Conservation (phyloP, 2,113 vertebrate genomes). For the Laterallus jamaicensis region DNA sequence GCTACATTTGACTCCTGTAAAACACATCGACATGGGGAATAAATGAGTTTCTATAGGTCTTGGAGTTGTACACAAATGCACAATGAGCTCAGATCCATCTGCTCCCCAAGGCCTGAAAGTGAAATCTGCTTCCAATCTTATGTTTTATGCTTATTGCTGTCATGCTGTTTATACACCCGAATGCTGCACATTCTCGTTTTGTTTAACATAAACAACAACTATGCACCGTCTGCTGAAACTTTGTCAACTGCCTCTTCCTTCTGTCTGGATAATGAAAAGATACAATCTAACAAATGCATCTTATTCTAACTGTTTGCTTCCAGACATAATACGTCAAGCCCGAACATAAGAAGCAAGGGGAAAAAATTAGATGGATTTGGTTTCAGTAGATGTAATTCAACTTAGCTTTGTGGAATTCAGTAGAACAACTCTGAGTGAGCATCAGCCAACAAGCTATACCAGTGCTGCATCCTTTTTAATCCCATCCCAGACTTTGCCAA, state of each 20-base stretch:
- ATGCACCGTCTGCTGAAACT: conserved; percentile 69
- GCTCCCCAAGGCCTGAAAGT: conserved; percentile 58
- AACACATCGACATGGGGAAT: neutral
- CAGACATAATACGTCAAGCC: conserved; percentile 44
- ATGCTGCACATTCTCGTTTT: conserved; percentile 69
- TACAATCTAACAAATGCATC: conserved; percentile 67
- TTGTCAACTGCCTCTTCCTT: conserved; percentile 69
- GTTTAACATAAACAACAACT: conserved; percentile 74
- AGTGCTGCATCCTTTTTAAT: neutral
- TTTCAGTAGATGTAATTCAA: neutral
- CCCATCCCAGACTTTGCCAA: neutral
- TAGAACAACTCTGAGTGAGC: neutral
- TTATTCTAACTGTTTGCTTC: conserved; percentile 65
- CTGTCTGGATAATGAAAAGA: conserved; percentile 68
- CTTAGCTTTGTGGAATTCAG: neutral
- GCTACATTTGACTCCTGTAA: conserved; percentile 35
- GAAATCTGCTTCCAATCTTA: conserved; percentile 69
- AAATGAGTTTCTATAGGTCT: conserved; percentile 59
- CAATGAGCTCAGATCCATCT: conserved; percentile 67
- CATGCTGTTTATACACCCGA: conserved; percentile 65
- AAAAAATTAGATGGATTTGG: conserved; percentile 32
- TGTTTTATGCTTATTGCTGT: conserved; percentile 70
- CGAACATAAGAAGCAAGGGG: conserved; percentile 25
- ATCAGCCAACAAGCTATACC: neutral
- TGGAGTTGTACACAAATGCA: conserved; percentile 56